Conservation (phyloP, 2,888 invertebrate genomes). For the Tethea ocularis region DNA sequence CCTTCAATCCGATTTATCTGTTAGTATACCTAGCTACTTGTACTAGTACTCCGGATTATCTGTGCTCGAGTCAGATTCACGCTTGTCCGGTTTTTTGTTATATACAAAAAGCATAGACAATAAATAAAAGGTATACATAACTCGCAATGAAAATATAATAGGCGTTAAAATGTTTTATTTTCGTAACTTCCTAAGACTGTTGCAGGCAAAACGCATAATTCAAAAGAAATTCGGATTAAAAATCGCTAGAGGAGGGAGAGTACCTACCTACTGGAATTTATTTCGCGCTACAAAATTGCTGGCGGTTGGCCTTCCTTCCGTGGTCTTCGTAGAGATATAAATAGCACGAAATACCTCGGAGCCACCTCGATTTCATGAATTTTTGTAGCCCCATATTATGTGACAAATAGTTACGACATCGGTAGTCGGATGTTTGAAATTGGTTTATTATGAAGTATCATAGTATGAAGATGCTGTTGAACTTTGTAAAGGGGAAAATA, state of each 20-base stretch:
- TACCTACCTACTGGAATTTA: slow-evolving; percentile 61
- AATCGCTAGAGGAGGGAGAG: slow-evolving; percentile 51
- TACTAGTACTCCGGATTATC: too few relatives aligned
- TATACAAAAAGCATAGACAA: not conserved
- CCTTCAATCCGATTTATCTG: too few relatives aligned
- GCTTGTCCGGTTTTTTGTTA: too few relatives aligned
- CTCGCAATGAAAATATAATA: not conserved
- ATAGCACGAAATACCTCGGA: slow-evolving; percentile 53
- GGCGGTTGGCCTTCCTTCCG: slow-evolving; percentile 60
- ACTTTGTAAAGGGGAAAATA: too few relatives aligned
- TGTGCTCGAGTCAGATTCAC: too few relatives aligned
- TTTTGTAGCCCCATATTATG: slow-evolving; percentile 66
- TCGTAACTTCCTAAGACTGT: slow-evolving; percentile 18
- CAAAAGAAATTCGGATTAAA: slow-evolving; percentile 64
- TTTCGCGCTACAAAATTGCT: slow-evolving; percentile 59
- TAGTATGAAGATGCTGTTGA: too few relatives aligned
- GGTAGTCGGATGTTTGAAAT: slow-evolving; percentile 47
- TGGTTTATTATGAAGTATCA: slow-evolving; percentile 31
- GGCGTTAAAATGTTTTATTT: not conserved
- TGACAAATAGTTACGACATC: slow-evolving; percentile 58
- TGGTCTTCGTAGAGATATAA: slow-evolving; percentile 39
- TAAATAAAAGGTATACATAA: not conserved
- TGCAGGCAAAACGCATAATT: slow-evolving; percentile 54
- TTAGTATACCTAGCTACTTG: too few relatives aligned
- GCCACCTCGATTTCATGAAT: slow-evolving; percentile 63